Conservation (phyloP, 2,888 invertebrate genomes). For the Cheilosia pagana region DNA sequence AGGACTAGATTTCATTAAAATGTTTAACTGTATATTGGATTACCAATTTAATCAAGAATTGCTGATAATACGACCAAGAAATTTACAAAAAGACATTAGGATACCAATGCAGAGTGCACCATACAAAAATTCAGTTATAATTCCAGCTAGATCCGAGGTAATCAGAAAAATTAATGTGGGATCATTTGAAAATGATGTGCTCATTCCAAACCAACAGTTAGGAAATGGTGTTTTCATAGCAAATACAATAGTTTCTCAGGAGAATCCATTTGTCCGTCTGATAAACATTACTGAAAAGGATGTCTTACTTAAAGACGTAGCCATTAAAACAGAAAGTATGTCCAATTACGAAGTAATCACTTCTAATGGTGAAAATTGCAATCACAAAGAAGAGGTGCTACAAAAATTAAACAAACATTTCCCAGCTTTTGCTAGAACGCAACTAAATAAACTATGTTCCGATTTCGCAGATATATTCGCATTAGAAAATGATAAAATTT, state of each 20-base stretch:
- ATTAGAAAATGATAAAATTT: conserved; percentile 58
- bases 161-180: neutral
- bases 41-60: conserved; percentile 5
- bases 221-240: conserved; percentile 1
- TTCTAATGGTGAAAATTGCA: neutral
- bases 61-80: neutral
- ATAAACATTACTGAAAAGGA: neutral
- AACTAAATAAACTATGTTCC: conserved; percentile 10
- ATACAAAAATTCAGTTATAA: neutral
- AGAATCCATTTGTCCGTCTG: conserved; percentile 4
- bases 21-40: neutral
- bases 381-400: conserved; percentile 10
- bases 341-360: conserved; percentile 19
- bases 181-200: neutral
- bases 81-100: neutral
- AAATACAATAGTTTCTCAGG: neutral
- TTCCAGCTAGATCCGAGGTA: neutral
- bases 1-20: conserved; percentile 20
- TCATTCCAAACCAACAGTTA: too few relatives aligned
- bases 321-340: neutral
- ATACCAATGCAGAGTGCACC: too few relatives aligned
- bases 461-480: conserved; percentile 59
- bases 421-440: conserved; percentile 8
- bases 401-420: conserved; percentile 37
- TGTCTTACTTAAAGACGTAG: too few relatives aligned